Percentiles rank a stretch among this genome's conserved stretches.
These are phyloP conservation scores for Ginglymostoma cirratum DNA, from an alignment of 2,113 vertebrate genomes.

Conservation along the genomic window DNA sequence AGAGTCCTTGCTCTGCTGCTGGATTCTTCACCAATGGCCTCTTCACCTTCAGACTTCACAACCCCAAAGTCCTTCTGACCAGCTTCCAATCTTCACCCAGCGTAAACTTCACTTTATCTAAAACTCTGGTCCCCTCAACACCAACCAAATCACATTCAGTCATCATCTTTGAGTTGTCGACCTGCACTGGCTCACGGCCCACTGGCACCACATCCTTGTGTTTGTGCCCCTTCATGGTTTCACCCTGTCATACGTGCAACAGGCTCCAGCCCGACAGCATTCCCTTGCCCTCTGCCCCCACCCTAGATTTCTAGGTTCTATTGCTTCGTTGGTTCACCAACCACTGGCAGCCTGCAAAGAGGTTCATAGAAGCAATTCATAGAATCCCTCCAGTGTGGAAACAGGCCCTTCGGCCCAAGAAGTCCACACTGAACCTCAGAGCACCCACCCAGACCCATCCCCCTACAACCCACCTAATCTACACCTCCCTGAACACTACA, in stretches of 20 bases:
- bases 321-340: not conserved
- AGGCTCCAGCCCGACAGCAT: not conserved
- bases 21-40: not conserved
- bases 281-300: not conserved
- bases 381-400: too few relatives aligned
- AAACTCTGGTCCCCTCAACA: not conserved
- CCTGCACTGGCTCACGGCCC: not conserved
- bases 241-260: not conserved
- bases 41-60: not conserved
- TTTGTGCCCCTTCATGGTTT: not conserved
- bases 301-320: too few relatives aligned
- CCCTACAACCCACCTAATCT: too few relatives aligned
- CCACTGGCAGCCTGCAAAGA: not conserved
- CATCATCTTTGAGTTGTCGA: not conserved
- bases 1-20: not conserved
- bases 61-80: not conserved
- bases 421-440: too few relatives aligned
- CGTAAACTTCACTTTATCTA: not conserved
- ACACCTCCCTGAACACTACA: too few relatives aligned
- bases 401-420: too few relatives aligned
- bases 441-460: too few relatives aligned
- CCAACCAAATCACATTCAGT: not conserved
- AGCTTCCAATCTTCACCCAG: not conserved
- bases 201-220: not conserved
- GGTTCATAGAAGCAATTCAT: too few relatives aligned